Evolutionary conservation across 2,888 invertebrate genomes (phyloP), one percentile per base, ranked within the genome.

Genomic region (Ectropis crepuscularia): DNA sequence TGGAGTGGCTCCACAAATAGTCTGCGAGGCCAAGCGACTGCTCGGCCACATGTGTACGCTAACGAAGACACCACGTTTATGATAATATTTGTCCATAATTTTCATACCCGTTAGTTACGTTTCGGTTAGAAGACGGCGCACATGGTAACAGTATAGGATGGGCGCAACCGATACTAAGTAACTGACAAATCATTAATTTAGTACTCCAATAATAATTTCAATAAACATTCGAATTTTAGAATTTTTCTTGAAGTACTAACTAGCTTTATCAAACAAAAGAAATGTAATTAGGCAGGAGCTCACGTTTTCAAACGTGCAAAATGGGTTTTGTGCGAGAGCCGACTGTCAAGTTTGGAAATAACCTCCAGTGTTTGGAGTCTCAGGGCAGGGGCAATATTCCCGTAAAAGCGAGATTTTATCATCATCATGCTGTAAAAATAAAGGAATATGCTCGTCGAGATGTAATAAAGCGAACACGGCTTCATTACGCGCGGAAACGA

Each of bases 1-100:
- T 80, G 78, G 73, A 81, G 79, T 80, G 74, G 74, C 69, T 76
- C 74, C 76, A 74, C 78, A 83, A 83, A 83, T 82, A 82, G 71
- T 65, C 70, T 63, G 66, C 64, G 67, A 67, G 70, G 70, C 71
- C 69, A 61, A 28, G 41, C 51, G 37, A 41, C 71, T 37, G 72
- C 71, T 77, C 75, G 73, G 73, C 81, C 82, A 83, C 79, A 82
- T 84, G 80, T 81, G 78, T 78, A 9, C 63, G 72, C 78, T 84
- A 83, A 87, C 81, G 82, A 83, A 87, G 78, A 80, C 77, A 76
- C 76, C 74, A 79, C 79, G 75, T 80, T 77, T 75, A 77, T 74
- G 71, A 77, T 76, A 73, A 78, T 77, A 70, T 80, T 80, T 77
- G 78, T 79, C 57, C 53, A 68, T 69, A 53, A 66, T 61, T 53